phyloP scores from a whole-genome alignment of 2,797 vertebrate species.

The Circus cinereus region DNA sequence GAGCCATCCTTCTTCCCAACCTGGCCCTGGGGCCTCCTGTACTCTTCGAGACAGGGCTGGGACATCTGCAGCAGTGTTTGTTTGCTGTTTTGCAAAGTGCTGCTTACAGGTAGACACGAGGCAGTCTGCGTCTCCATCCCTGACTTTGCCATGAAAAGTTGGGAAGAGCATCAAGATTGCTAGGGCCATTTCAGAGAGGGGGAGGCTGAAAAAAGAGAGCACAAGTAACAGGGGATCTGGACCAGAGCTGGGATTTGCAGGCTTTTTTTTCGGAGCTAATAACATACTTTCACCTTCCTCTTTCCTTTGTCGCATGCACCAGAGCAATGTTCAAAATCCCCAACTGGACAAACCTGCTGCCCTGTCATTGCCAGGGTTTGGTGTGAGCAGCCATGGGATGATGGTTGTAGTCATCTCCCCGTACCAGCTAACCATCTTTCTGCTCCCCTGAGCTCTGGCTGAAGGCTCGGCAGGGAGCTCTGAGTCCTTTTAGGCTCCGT shows the following conservation, averaged over 20 bases:
- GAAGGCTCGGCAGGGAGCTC: neutral
- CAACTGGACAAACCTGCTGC: neutral
- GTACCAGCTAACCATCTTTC: neutral
- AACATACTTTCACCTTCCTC: neutral
- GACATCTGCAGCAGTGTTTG: neutral
- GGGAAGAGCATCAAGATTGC: neutral
- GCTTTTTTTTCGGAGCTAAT: neutral
- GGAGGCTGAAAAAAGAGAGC: neutral
- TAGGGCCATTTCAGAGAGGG: neutral
- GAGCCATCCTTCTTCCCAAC: slow-evolving; percentile 1
- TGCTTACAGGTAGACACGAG: neutral
- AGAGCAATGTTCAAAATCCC: neutral
- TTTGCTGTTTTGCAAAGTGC: neutral
- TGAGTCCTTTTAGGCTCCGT: neutral
- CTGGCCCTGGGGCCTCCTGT: neutral
- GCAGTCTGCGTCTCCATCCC: neutral
- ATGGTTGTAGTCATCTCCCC: neutral
- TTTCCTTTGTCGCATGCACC: neutral
- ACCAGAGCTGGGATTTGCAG: neutral
- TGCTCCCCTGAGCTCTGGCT: neutral
- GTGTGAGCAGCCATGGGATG: neutral
- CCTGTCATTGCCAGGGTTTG: neutral
- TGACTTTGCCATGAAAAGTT: neutral
- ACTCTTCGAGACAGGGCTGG: neutral
- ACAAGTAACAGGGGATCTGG: neutral